Conservation (phyloP, 1,140 invertebrate genomes). For the Leguminivora glycinivorella region DNA sequence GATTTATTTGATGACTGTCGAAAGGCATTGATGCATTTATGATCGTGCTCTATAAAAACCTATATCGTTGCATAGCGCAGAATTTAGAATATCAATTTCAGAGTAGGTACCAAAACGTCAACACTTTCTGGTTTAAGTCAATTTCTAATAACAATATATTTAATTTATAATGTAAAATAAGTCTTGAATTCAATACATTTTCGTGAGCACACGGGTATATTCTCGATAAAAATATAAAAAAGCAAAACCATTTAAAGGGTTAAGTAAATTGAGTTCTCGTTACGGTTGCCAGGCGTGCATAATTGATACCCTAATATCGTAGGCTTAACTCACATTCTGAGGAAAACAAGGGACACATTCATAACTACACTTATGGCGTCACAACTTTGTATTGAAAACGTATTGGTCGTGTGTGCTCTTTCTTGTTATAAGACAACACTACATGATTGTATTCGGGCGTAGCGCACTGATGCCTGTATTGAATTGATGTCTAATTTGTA, state of each 20-base stretch:
- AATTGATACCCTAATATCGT: constrained; percentile 27
- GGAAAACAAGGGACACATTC: constrained; percentile 11
- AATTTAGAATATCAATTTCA: too few species aligned
- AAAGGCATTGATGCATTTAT: neutral
- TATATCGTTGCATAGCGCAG: neutral
- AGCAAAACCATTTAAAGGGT: constrained; percentile 22
- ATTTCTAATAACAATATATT: constrained; percentile 51
- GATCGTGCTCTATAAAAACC: neutral
- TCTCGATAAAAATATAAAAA: constrained; percentile 15
- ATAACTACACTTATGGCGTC: neutral
- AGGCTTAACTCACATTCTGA: constrained; percentile 20
- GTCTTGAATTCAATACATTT: neutral
- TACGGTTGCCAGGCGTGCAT: constrained; percentile 18
- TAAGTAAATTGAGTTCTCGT: constrained; percentile 28
- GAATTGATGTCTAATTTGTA: neutral
- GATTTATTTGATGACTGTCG: constrained; percentile 29
- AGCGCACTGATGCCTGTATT: neutral
- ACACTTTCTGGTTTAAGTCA: constrained; percentile 44
- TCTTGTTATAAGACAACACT: neutral
- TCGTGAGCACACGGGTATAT: neutral
- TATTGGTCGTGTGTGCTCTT: neutral
- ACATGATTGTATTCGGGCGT: neutral
- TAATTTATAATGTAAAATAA: constrained; percentile 31
- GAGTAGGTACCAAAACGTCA: too few species aligned
- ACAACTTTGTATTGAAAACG: neutral